phyloP scores from a whole-genome alignment of 2,888 invertebrate genomes.

The Subacronicta megacephala region DNA sequence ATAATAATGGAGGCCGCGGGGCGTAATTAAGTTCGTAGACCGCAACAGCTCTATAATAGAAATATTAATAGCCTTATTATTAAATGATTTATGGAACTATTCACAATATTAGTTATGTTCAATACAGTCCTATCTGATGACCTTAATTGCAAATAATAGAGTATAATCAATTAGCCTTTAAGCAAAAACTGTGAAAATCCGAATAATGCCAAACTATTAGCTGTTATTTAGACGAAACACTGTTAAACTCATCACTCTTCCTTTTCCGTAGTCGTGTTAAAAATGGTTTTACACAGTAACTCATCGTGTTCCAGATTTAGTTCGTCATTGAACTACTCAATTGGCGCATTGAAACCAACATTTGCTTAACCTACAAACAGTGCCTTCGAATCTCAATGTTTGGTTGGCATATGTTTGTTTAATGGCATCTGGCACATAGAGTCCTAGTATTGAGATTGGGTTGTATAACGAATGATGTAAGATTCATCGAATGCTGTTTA shows the following conservation, averaged over 20 bases:
- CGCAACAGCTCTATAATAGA: not conserved
- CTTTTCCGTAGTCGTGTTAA: too few species aligned
- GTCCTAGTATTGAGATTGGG: not conserved
- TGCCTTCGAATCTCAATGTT: conserved; percentile 9
- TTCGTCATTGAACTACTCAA: conserved; percentile 26
- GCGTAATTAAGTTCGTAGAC: not conserved
- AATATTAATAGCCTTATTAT: not conserved
- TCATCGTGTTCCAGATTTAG: conserved; percentile 22
- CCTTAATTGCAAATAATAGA: too few species aligned
- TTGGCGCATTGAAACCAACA: conserved; percentile 26
- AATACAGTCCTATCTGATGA: too few species aligned
- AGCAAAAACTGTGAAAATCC: too few species aligned
- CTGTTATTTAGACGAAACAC: too few species aligned
- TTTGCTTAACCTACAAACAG: conserved; percentile 27
- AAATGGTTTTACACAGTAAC: not conserved
- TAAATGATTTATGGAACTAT: not conserved
- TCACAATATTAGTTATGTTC: not conserved
- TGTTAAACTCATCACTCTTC: too few species aligned
- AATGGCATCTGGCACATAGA: not conserved
- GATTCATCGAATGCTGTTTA: too few species aligned
- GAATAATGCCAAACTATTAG: too few species aligned
- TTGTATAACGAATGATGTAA: too few species aligned
- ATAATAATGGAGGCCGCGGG: not conserved
- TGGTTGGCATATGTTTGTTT: conserved; percentile 12
- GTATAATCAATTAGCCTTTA: too few species aligned